Evolutionary conservation across 2,888 invertebrate genomes (phyloP).

Genomic region (Ceramica pisi): DNA sequence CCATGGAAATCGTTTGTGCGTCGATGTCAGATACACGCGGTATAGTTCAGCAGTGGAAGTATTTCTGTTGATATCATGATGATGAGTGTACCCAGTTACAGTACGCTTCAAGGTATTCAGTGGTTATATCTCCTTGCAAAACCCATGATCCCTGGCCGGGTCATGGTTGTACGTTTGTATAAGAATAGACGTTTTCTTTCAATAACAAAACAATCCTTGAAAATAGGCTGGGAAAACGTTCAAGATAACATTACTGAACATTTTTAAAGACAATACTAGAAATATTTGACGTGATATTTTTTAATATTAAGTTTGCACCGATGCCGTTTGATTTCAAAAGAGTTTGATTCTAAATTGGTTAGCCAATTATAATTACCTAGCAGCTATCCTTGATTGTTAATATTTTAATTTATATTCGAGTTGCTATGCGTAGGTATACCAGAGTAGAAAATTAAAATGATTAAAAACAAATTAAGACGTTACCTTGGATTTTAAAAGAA

Average conservation of each 20-base stretch:
- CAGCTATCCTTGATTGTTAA: slow-evolving; percentile 21
- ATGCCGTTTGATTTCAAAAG: neutral
- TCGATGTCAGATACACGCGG: too few species aligned
- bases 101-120: too few species aligned
- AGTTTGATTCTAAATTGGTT: slow-evolving; percentile 1
- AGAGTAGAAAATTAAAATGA: slow-evolving; percentile 8
- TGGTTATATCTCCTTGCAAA: neutral
- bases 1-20: too few species aligned
- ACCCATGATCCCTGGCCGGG: neutral
- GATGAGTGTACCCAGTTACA: too few species aligned
- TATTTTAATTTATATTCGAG: slow-evolving; percentile 30
- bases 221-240: slow-evolving; percentile 3
- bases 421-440: neutral
- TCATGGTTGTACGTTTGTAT: slow-evolving; percentile 4
- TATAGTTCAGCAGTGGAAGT: too few species aligned
- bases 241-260: neutral
- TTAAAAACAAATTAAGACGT: slow-evolving; percentile 25
- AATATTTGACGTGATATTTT: slow-evolving; percentile 1
- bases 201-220: slow-evolving; percentile 22
- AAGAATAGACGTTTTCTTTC: neutral
- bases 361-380: slow-evolving; percentile 33
- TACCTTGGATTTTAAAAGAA: slow-evolving; percentile 37
- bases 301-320: neutral
- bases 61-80: too few species aligned
- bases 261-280: slow-evolving; percentile 15